Percentiles rank a stretch among this genome's conserved stretches.
These are phyloP conservation scores for Iguana delicatissima DNA, from an alignment of 2,797 vertebrate genomes.

Conservation along the genomic window DNA sequence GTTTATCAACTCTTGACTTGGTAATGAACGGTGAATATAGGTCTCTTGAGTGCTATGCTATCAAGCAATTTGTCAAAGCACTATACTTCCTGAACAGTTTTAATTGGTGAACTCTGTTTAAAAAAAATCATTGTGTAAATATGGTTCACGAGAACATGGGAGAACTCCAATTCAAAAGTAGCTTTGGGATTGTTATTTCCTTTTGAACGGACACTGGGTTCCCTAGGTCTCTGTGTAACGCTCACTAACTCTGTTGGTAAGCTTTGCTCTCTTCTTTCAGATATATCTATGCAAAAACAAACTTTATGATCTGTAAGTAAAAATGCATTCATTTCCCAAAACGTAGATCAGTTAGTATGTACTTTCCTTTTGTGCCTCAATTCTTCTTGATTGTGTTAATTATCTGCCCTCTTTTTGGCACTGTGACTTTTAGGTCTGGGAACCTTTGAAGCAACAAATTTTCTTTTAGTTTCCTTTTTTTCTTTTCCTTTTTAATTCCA, in stretches of 20 bases:
- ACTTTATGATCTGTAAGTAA: conserved; percentile 98
- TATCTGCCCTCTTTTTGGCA: conserved; percentile 83
- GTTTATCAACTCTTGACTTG: conserved; percentile 85
- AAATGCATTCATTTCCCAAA: conserved; percentile 99
- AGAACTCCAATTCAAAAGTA: conserved; percentile 76
- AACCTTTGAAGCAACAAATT: conserved; percentile 89
- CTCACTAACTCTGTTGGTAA: conserved; percentile 82
- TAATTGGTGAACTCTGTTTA: conserved; percentile 80
- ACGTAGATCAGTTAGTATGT: conserved; percentile 85
- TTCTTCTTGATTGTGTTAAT: conserved; percentile 86
- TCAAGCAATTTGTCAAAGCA: conserved; percentile 78
- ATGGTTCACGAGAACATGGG: conserved; percentile 76
- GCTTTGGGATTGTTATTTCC: conserved; percentile 74
- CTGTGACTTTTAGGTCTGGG: conserved; percentile 88
- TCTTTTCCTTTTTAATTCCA: conserved; percentile 78
- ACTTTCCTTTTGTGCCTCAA: conserved; percentile 88
- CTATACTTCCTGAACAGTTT: conserved; percentile 76
- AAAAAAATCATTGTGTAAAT: conserved; percentile 76
- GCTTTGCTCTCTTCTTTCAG: conserved; percentile 89
- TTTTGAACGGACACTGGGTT: conserved; percentile 65
- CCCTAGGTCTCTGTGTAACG: conserved; percentile 79
- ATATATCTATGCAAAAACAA: conserved; percentile 87
- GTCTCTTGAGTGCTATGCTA: conserved; percentile 77
- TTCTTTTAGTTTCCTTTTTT: conserved; percentile 56
- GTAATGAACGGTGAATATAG: conserved; percentile 84